A percentile compares a stretch with the other conserved stretches of the same genome.
phyloP scores from a whole-genome alignment of 2,888 invertebrate species.

The Epistrophella euchroma region DNA sequence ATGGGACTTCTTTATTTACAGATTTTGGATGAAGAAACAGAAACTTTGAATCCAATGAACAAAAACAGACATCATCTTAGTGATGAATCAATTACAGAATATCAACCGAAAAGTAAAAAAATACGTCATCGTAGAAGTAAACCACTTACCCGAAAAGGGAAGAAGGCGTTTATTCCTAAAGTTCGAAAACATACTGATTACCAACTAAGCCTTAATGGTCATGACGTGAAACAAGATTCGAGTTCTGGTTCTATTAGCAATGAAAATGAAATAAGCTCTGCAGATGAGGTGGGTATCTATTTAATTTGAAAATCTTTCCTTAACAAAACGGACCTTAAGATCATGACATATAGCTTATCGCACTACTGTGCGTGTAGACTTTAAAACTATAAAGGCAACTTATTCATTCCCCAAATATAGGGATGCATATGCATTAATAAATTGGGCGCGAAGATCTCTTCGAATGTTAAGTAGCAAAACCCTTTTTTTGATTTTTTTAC shows the following conservation, averaged over 20 bases:
- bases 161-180: background rate
- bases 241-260: background rate
- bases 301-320: background rate
- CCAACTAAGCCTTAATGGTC: background rate
- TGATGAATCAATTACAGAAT: slow-evolving; percentile 25
- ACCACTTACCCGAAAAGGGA: too few relatives aligned
- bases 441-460: too few relatives aligned
- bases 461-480: too few relatives aligned
- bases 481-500: too few relatives aligned
- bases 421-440: too few relatives aligned
- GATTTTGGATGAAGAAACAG: background rate
- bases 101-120: background rate
- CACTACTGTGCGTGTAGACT: too few relatives aligned
- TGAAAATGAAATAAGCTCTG: background rate
- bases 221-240: background rate
- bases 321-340: too few relatives aligned
- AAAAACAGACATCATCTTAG: slow-evolving; percentile 2
- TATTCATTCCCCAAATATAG: too few relatives aligned
- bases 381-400: too few relatives aligned
- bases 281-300: background rate
- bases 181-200: background rate
- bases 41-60: background rate
- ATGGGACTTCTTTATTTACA: background rate
- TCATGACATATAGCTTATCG: too few relatives aligned
- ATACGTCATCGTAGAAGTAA: slow-evolving; percentile 17